Percentiles rank a stretch among this genome's conserved stretches.
Conservation (phyloP, 2,888 invertebrate genomes). For the Tupiocoris notatus region DNA sequence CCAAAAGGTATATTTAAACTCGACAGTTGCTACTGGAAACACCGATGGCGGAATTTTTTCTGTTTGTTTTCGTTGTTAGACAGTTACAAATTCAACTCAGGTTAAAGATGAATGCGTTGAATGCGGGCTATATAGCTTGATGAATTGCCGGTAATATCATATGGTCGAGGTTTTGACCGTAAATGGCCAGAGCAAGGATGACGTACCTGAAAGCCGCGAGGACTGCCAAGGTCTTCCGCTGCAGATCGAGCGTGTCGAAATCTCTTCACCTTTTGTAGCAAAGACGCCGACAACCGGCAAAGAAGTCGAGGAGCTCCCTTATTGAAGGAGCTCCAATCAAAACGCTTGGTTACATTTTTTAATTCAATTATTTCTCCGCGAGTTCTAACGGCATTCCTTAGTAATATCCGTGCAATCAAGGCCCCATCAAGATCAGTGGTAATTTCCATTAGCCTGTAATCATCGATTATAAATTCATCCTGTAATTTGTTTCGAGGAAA, state of each 20-base stretch:
- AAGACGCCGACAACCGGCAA: too few species aligned
- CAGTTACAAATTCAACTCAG: too few species aligned
- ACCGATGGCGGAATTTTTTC: too few species aligned
- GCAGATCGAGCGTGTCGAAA: neutral
- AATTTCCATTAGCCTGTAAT: neutral
- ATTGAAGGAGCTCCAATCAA: neutral
- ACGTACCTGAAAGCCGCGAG: neutral
- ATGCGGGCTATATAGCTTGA: neutral
- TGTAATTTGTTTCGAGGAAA: neutral
- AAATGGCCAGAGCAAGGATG: neutral
- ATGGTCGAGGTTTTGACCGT: neutral
- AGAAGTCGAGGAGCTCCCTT: too few species aligned
- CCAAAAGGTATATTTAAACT: too few species aligned
- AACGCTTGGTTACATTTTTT: neutral
- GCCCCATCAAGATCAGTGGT: neutral
- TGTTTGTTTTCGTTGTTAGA: too few species aligned
- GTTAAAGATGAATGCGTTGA: neutral
- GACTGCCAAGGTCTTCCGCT: neutral
- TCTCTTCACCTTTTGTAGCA: neutral
- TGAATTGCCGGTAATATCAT: neutral
- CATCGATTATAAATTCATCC: too few species aligned
- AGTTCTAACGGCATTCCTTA: neutral
- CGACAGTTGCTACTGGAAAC: too few species aligned
- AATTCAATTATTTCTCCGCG: neutral
- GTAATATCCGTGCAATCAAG: neutral